Evolutionary conservation across 1,140 invertebrate species (phyloP), one percentile per base, ranked within the genome.

Genomic region (Macrosteles quadrilineatus): DNA sequence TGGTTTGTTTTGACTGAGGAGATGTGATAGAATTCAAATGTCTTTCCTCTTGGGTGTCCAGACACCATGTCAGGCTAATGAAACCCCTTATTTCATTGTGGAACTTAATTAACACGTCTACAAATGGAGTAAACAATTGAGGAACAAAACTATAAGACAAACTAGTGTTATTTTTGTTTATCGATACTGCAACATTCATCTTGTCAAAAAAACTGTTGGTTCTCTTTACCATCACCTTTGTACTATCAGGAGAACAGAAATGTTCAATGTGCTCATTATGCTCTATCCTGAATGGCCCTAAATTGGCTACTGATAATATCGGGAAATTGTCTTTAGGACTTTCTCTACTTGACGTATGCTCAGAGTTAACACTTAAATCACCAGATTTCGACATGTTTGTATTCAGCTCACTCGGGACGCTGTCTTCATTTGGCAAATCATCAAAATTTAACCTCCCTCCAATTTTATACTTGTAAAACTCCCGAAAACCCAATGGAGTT

Each of bases 391-490:
- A 6, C 17, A 50, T 50, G 3, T 11, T n/a, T n/a, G n/a, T n/a
- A n/a, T n/a, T n/a, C n/a, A n/a, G n/a, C n/a, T n/a, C n/a, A n/a
- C n/a, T n/a, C n/a, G n/a, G n/a, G n/a, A n/a, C n/a, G n/a, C n/a
- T 50, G 3, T 50, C 47, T 50, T 50, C 21, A 4, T 50, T n/a
- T 11, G 47, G 47, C 17, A 50, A 11, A 3, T 19, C 21, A 11
- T 19, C 17, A n/a, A 50, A 50, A 50, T 50, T 6, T 3, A 3
- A 4, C n/a, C n/a, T 50, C 17, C 17, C 47, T 50, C 21, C 21
- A 19, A 50, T 4, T 50, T 50, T 50, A 50, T 50, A 50, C 21
- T 50, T 50, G 47, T 50, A 50, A n/a, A 50, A 50, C 4, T 50
- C 47, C n/a, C 32, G 4, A 6, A 50, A 50, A 11, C 47, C 17